These are phyloP conservation scores for Lucilia sericata DNA, from an alignment of 1,140 invertebrate genomes.

Conservation along the genomic window DNA sequence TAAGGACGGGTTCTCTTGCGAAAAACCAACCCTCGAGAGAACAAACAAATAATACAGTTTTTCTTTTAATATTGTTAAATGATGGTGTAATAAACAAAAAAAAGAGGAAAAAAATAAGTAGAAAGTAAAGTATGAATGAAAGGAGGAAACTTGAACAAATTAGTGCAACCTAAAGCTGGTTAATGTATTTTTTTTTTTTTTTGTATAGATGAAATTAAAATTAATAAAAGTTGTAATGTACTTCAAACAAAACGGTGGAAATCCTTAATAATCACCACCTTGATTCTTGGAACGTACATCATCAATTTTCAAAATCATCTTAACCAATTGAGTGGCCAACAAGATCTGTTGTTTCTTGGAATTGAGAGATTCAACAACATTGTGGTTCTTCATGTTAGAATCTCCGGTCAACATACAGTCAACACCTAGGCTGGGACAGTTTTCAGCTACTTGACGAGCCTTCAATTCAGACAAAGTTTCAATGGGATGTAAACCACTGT, in stretches of 20 bases:
- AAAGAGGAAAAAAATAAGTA: neutral
- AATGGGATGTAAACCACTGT: slow-evolving; percentile 93
- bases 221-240: neutral
- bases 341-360: slow-evolving; percentile 98
- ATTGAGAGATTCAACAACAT: slow-evolving; percentile 96
- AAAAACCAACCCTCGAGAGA: neutral
- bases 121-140: neutral
- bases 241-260: neutral
- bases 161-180: neutral
- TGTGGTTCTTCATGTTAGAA: slow-evolving; percentile 94
- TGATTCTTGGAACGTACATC: slow-evolving; percentile 81
- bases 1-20: neutral
- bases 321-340: slow-evolving; percentile 95
- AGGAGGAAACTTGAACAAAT: slow-evolving; percentile 6
- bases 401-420: slow-evolving; percentile 93
- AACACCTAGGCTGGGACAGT: slow-evolving; percentile 90
- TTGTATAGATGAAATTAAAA: neutral
- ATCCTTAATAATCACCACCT: neutral
- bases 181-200: neutral
- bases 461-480: slow-evolving; percentile 94
- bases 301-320: slow-evolving; percentile 99
- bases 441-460: slow-evolving; percentile 85
- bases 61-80: neutral
- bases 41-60: slow-evolving; percentile 27
- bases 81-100: neutral